Conservation (phyloP, 2,888 invertebrate species). For the Coelinius sp. region DNA sequence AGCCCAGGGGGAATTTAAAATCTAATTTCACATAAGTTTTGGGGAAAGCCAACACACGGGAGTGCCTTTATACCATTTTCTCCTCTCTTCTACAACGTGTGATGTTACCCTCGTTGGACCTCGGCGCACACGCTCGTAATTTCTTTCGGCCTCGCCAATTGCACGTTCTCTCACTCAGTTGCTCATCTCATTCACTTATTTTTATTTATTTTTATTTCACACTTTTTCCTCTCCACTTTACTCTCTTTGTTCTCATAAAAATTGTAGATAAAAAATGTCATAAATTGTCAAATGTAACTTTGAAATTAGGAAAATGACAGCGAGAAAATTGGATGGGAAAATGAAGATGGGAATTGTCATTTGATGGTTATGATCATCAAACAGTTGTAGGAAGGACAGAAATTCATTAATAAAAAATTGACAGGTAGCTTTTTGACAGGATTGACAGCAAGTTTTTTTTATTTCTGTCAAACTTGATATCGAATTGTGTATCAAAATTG, state of each 20-base stretch:
- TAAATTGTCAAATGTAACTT: not conserved
- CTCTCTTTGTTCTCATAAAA: not conserved
- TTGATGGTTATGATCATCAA: too few relatives aligned
- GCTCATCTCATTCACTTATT: not conserved
- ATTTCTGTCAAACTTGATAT: too few relatives aligned
- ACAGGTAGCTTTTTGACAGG: too few relatives aligned
- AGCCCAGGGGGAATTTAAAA: slow-evolving; percentile 57
- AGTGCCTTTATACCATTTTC: not conserved
- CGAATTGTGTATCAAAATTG: too few relatives aligned
- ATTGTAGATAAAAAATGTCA: not conserved
- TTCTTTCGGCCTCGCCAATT: not conserved
- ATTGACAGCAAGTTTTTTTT: too few relatives aligned
- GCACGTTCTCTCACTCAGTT: not conserved
- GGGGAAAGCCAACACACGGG: slow-evolving; percentile 45
- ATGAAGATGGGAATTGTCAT: too few relatives aligned
- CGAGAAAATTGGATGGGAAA: too few relatives aligned
- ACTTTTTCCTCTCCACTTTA: not conserved
- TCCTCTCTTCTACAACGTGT: not conserved
- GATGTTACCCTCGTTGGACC: not conserved
- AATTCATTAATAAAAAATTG: too few relatives aligned
- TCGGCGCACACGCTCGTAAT: not conserved
- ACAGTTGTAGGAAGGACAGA: too few relatives aligned
- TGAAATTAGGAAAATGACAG: not conserved
- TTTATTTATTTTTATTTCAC: not conserved
- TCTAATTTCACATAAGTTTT: slow-evolving; percentile 63